A percentile compares a stretch with the other conserved stretches of the same genome.
phyloP scores from a whole-genome alignment of 1,140 invertebrate genomes.

The Drosophila melanogaster region DNA sequence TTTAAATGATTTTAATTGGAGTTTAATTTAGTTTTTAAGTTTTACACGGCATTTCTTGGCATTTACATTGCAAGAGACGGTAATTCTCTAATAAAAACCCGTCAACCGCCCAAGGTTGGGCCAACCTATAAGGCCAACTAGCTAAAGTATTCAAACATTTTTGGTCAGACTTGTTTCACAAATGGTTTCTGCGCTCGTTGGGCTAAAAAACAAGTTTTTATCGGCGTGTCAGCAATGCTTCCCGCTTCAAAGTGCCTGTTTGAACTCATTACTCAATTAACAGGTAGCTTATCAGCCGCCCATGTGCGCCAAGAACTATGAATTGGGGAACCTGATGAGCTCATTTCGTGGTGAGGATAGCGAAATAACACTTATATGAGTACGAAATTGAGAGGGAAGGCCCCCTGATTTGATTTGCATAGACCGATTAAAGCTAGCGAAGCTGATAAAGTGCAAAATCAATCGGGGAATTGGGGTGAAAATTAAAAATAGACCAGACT shows the following conservation, averaged over 20 bases:
- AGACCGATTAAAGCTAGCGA: constrained; percentile 51
- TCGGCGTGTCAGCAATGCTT: constrained; percentile 22
- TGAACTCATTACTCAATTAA: constrained; percentile 65
- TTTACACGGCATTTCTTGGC: constrained; percentile 6
- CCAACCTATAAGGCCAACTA: constrained; percentile 55
- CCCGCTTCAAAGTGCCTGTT: constrained; percentile 18
- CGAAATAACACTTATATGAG: constrained; percentile 29
- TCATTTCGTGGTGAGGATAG: constrained; percentile 37
- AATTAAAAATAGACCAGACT: constrained; percentile 65
- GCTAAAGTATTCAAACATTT: constrained; percentile 39
- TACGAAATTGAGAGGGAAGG: neutral
- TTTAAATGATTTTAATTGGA: neutral
- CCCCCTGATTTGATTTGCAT: constrained; percentile 44
- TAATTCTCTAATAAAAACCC: constrained; percentile 34
- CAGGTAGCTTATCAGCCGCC: constrained; percentile 58
- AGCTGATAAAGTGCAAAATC: constrained; percentile 82
- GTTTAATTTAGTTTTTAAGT: neutral
- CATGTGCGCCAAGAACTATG: constrained; percentile 47
- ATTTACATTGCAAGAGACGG: constrained; percentile 18
- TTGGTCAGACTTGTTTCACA: constrained; percentile 43
- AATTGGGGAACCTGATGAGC: constrained; percentile 51
- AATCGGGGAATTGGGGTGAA: constrained; percentile 54
- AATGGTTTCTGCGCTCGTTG: constrained; percentile 16
- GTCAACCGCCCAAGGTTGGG: constrained; percentile 46
- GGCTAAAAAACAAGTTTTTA: constrained; percentile 61